A percentile compares a stretch with the other conserved stretches of the same genome.
Conservation (phyloP, 2,113 vertebrate species). For the Chionodraco myersi region DNA sequence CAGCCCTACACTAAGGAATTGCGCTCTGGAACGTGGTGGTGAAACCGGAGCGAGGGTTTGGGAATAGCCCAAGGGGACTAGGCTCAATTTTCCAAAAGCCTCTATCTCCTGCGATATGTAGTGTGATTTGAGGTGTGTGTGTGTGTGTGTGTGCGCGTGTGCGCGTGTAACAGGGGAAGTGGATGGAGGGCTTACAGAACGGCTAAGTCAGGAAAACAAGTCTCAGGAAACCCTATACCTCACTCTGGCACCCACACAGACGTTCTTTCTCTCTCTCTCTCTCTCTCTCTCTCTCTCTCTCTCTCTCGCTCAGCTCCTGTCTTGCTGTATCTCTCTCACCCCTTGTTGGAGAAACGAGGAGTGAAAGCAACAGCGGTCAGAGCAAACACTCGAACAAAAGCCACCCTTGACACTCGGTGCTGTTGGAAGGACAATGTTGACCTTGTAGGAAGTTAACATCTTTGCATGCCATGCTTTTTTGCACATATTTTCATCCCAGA, state of each 20-base stretch:
- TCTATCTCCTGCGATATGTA: conserved; percentile 78
- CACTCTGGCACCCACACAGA: conserved; percentile 71
- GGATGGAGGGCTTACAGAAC: conserved; percentile 73
- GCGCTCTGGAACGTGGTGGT: conserved; percentile 73
- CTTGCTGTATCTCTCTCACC: conserved; percentile 32
- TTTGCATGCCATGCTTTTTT: not conserved
- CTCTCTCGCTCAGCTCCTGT: conserved; percentile 43
- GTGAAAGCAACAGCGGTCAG: conserved; percentile 37
- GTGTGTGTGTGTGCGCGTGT: conserved; percentile 30
- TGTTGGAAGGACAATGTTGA: conserved; percentile 55
- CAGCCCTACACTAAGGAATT: conserved; percentile 65
- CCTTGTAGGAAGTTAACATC: conserved; percentile 42
- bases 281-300: conserved; percentile 38
- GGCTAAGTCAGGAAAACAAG: conserved; percentile 79
- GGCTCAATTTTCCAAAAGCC: conserved; percentile 77
- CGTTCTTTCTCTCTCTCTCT: conserved; percentile 57
- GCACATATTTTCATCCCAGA: not conserved
- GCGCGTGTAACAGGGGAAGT: conserved; percentile 59
- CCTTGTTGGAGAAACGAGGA: conserved; percentile 29
- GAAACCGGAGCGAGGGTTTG: conserved; percentile 77
- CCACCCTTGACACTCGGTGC: conserved; percentile 40
- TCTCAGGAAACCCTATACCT: conserved; percentile 78
- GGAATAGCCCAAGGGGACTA: conserved; percentile 76
- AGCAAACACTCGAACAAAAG: conserved; percentile 50
- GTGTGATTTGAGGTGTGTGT: conserved; percentile 63